A percentile compares a stretch with the other conserved stretches of the same genome.
phyloP scores from a whole-genome alignment of 1,140 invertebrate genomes.

The Macrostomum lignano region DNA sequence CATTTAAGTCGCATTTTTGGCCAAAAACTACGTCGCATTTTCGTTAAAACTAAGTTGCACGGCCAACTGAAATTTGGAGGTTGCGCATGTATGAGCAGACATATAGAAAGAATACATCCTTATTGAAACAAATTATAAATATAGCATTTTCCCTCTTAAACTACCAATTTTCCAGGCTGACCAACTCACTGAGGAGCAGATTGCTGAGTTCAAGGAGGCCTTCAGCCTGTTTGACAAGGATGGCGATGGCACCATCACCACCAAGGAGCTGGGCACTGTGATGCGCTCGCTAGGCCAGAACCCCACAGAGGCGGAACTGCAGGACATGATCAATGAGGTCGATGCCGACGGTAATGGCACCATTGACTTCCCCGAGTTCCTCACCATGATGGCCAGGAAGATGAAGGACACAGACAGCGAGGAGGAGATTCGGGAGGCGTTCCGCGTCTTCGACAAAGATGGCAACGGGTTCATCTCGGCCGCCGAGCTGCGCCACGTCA shows the following conservation, averaged over 20 bases:
- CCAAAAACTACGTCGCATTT: no score
- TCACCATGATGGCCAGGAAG: slow-evolving; percentile 79
- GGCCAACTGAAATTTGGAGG: no score
- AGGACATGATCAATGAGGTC: slow-evolving; percentile 98
- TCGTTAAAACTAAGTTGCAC: no score
- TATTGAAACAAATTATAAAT: no score
- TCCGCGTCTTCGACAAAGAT: slow-evolving; percentile 92
- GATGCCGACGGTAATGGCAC: slow-evolving; percentile 89
- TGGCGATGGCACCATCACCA: slow-evolving; percentile 54
- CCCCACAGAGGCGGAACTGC: slow-evolving; percentile 84
- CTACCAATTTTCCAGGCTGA: slow-evolving; percentile 4
- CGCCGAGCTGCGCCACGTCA: slow-evolving; percentile 34
- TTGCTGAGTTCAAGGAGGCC: slow-evolving; percentile 47
- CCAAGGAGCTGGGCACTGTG: slow-evolving; percentile 89
- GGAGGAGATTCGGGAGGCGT: slow-evolving; percentile 89
- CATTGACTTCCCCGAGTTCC: slow-evolving; percentile 82
- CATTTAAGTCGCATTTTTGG: no score
- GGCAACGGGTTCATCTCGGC: slow-evolving; percentile 47
- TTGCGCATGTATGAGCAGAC: no score
- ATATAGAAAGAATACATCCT: no score
- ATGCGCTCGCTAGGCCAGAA: slow-evolving; percentile 92
- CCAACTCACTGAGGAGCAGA: slow-evolving; percentile 5
- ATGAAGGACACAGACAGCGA: slow-evolving; percentile 96
- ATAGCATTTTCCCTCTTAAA: no score
- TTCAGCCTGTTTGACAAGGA: slow-evolving; percentile 64